A percentile compares a stretch with the other conserved stretches of the same genome.
Conservation (phyloP, 1,140 invertebrate genomes). For the Panagrolaimus sp. region DNA sequence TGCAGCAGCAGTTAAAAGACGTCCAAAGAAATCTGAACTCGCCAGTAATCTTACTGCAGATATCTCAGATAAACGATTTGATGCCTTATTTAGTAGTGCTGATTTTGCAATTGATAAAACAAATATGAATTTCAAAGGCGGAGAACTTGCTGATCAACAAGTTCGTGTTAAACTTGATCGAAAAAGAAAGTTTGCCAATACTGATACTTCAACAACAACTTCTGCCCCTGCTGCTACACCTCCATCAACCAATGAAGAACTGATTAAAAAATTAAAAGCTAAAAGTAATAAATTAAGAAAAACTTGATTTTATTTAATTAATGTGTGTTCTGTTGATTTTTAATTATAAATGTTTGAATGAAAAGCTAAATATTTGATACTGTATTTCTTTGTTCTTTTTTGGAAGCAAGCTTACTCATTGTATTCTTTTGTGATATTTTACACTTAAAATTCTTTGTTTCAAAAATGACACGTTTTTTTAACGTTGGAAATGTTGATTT, state of each 20-base stretch:
- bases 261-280: conserved; percentile 3
- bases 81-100: conserved; percentile 51
- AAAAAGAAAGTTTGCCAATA: not conserved
- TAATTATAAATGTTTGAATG: not conserved
- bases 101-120: conserved; percentile 65
- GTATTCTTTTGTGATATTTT: not conserved
- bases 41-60: conserved; percentile 64
- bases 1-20: conserved; percentile 23
- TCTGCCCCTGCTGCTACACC: not conserved
- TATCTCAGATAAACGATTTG: conserved; percentile 70
- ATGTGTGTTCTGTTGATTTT: not conserved
- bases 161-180: conserved; percentile 28
- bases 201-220: not conserved
- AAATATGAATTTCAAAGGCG: conserved; percentile 60
- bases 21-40: conserved; percentile 13
- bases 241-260: not conserved
- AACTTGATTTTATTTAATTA: not conserved
- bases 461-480: too few relatives aligned
- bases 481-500: too few relatives aligned
- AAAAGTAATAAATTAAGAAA: conserved; percentile 6
- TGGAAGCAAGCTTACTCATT: not conserved
- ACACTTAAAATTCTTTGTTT: not conserved
- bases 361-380: too few relatives aligned
- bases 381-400: not conserved
- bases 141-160: conserved; percentile 38